These are phyloP conservation scores for Hemibagrus guttatus DNA, from an alignment of 2,797 vertebrate species.

Conservation along the genomic window DNA sequence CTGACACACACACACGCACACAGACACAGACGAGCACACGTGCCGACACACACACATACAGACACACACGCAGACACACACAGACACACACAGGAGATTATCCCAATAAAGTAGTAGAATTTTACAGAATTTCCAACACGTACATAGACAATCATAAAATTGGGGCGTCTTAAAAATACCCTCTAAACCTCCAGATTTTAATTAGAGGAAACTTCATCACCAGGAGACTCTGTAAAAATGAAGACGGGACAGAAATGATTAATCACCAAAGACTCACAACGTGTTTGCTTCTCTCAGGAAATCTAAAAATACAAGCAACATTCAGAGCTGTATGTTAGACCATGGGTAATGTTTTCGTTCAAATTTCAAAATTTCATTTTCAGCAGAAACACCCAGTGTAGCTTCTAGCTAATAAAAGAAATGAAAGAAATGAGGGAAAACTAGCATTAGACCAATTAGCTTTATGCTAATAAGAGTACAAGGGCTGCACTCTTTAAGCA, in stretches of 20 bases:
- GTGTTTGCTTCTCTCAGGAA: slow-evolving; percentile 31
- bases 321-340: neutral
- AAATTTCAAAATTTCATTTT: slow-evolving; percentile 18
- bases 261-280: slow-evolving; percentile 24
- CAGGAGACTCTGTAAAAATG: slow-evolving; percentile 10
- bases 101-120: slow-evolving; percentile 27
- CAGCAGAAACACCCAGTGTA: neutral
- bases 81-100: neutral
- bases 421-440: neutral
- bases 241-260: slow-evolving; percentile 41
- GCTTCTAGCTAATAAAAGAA: neutral
- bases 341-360: neutral
- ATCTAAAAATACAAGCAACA: slow-evolving; percentile 38
- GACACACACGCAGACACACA: slow-evolving; percentile 9
- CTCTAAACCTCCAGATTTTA: slow-evolving; percentile 17
- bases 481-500: neutral
- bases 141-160: slow-evolving; percentile 9
- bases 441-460: neutral
- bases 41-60: neutral
- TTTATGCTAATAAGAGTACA: slow-evolving; percentile 3
- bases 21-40: no score
- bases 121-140: slow-evolving; percentile 14
- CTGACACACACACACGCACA: no score
- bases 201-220: slow-evolving; percentile 40
- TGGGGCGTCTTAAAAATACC: slow-evolving; percentile 31